Conservation (phyloP, 1,140 invertebrate species). For the Diorhabda elongata region DNA sequence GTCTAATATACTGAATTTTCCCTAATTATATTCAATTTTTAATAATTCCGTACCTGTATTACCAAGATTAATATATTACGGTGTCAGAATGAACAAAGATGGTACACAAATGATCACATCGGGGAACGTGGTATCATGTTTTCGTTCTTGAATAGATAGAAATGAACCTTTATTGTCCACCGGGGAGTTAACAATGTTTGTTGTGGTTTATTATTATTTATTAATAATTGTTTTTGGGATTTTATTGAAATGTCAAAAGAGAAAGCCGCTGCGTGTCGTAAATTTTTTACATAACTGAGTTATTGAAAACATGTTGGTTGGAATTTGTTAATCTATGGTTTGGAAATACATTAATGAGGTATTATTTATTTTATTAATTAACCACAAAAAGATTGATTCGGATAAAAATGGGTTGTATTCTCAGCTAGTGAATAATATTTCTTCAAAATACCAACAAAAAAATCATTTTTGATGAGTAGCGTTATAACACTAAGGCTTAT, state of each 20-base stretch:
- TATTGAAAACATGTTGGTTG: too few relatives aligned
- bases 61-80: constrained; percentile 3
- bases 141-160: constrained; percentile 1
- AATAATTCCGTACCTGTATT: neutral
- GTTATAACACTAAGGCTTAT: too few relatives aligned
- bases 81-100: constrained; percentile 1
- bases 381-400: too few relatives aligned
- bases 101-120: neutral
- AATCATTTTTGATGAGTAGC: too few relatives aligned
- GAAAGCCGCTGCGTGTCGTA: neutral
- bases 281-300: neutral
- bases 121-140: neutral
- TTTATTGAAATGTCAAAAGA: neutral
- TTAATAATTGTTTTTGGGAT: neutral
- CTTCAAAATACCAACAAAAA: too few relatives aligned
- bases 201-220: neutral
- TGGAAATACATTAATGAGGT: too few relatives aligned
- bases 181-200: neutral
- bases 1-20: too few relatives aligned
- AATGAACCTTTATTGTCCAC: constrained; percentile 2
- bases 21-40: too few relatives aligned
- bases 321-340: too few relatives aligned
- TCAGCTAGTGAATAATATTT: too few relatives aligned
- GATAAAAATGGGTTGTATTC: too few relatives aligned
- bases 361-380: too few relatives aligned